Evolutionary conservation across 2,888 invertebrate species (phyloP), one percentile per base, ranked within the genome.

Genomic region (Noctuana brunneofusca): DNA sequence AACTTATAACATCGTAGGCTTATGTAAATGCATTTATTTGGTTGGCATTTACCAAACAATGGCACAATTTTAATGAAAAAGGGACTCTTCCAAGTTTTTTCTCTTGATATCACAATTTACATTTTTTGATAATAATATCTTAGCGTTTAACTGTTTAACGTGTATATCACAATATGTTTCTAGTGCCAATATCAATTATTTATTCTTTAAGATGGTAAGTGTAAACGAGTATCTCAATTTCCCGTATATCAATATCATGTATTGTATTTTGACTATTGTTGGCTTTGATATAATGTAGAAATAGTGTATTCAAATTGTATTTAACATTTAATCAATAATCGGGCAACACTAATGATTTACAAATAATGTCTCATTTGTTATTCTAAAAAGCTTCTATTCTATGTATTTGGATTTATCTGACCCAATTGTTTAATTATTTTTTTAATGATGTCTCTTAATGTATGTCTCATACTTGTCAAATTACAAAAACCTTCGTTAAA

Each of bases 21-120:
- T 32, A 32, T 49, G 57, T 32, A 27, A 55, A 30, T 16, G 62
- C 62, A 62, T 62, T 62, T 62, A 55, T 43, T 22, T 46, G 59
- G 30, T 48, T 55, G 48, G 62, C 49, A 62, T 62, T 55, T 62
- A 62, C 24, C 11, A 24, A 18, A 32, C 18, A 49, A 20, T 14
- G 48, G 55, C 62, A 62, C 62, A 62, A 62, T 62, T 62, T 58
- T 46, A 11, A 12, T 22, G 6, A 35, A 49, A 16, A 38, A 38
- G 0, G 46, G 32, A 27, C 18, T 58, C 35, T 57, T 20, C 43
- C 54, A 8, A 32, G 38, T 38, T 32, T 6, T 50, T 6, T 53
- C 30, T 20, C 14, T 35, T 35, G 24, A 49, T 54, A 54, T 62
- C 60, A 62, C 60, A 62, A 59, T 59, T 43, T 59, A 59, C 30